Conservation (phyloP, 2,888 invertebrate species). For the Belgica antarctica region DNA sequence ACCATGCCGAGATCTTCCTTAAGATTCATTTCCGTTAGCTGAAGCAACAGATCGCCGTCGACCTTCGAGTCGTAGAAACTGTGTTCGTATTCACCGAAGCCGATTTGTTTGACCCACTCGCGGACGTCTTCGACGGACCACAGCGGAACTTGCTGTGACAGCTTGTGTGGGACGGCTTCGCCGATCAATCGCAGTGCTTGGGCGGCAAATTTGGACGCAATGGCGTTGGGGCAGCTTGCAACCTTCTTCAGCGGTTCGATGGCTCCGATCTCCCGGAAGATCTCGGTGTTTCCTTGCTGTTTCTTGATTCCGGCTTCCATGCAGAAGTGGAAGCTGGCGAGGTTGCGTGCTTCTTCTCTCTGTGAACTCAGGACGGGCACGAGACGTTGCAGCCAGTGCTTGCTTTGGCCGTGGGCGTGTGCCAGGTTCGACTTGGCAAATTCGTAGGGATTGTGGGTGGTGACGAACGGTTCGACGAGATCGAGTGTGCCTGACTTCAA, state of each 20-base stretch:
- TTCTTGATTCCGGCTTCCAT: constrained; percentile 99
- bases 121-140: constrained; percentile 97
- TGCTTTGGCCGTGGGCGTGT: constrained; percentile 94
- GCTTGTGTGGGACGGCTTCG: constrained; percentile 94
- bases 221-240: constrained; percentile 96
- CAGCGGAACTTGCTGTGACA: constrained; percentile 95
- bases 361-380: constrained; percentile 93
- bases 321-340: constrained; percentile 97
- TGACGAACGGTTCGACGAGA: constrained; percentile 95
- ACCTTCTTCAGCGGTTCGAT: constrained; percentile 93
- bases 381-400: constrained; percentile 87
- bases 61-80: constrained; percentile 90
- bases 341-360: constrained; percentile 90
- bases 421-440: constrained; percentile 90
- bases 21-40: constrained; percentile 88
- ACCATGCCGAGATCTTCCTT: constrained; percentile 87
- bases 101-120: constrained; percentile 98
- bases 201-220: constrained; percentile 95
- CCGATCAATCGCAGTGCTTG: constrained; percentile 89
- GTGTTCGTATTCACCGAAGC: constrained; percentile 78
- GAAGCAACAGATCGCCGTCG: constrained; percentile 92
- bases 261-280: constrained; percentile 92
- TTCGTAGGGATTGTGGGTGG: constrained; percentile 88
- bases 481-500: constrained; percentile 94
- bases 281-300: constrained; percentile 83